A percentile compares a stretch with the other conserved stretches of the same genome.
These are phyloP conservation scores for Cliona cf. orientalis DNA, from an alignment of 37 sponge, comb jelly and placozoan species.

Conservation along the genomic window DNA sequence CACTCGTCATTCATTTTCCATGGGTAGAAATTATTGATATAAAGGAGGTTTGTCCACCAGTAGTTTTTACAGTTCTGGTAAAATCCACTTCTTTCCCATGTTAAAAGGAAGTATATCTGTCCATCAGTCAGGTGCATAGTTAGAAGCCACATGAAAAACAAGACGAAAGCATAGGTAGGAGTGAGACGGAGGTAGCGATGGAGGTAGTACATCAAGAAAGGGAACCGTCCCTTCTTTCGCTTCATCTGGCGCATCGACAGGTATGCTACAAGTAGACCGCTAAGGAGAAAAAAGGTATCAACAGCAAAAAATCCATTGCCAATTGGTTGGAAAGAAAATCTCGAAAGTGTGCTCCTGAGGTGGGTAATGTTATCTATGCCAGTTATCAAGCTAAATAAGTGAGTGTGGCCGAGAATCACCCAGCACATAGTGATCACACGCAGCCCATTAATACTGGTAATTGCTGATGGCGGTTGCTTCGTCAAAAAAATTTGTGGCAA, in stretches of 20 bases:
- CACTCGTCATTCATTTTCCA: slow-evolving; percentile 47
- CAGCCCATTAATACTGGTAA: slow-evolving; percentile 80
- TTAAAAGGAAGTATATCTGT: not conserved
- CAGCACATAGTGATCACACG: slow-evolving; percentile 89
- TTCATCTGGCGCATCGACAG: slow-evolving; percentile 69
- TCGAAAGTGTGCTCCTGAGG: not conserved
- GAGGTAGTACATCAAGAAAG: slow-evolving; percentile 68
- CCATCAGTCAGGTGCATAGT: slow-evolving; percentile 10
- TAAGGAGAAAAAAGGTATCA: slow-evolving; percentile 81
- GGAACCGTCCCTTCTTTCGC: slow-evolving; percentile 54
- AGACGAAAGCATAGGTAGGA: slow-evolving; percentile 68
- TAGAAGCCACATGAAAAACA: slow-evolving; percentile 69
- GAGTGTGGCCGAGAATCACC: slow-evolving; percentile 79
- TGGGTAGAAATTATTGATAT: slow-evolving; percentile 93
- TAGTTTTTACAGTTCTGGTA: slow-evolving; percentile 25
- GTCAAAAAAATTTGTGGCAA: slow-evolving; percentile 60
- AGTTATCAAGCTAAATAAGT: not conserved
- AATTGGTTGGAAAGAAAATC: slow-evolving; percentile 61
- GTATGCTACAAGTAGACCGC: slow-evolving; percentile 76
- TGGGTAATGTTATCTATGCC: slow-evolving; percentile 17
- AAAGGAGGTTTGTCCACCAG: slow-evolving; percentile 92
- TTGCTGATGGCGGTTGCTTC: slow-evolving; percentile 61
- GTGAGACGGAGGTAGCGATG: slow-evolving; percentile 84
- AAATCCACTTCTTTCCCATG: not conserved
- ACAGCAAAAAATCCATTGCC: slow-evolving; percentile 71